phyloP scores from a whole-genome alignment of 2,888 invertebrate species.

The Pogonocherus hispidulus region DNA sequence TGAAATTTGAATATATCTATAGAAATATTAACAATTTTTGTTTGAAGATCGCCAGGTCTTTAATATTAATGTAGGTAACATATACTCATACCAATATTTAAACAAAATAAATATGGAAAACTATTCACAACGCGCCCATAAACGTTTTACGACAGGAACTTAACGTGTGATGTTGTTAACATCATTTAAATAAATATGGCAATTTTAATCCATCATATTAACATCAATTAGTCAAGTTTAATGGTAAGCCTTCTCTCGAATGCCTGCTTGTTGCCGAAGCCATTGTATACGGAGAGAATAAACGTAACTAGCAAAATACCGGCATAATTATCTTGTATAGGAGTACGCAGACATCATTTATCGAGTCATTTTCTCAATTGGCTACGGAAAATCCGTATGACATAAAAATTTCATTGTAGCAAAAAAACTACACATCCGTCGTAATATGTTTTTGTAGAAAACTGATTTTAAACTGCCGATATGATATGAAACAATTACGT shows the following conservation, averaged over 20 bases:
- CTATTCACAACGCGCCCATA: constrained; percentile 12
- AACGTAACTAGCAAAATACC: constrained; percentile 27
- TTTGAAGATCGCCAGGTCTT: no score
- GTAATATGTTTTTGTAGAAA: no score
- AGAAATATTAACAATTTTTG: no score
- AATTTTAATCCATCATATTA: constrained; percentile 34
- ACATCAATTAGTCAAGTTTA: constrained; percentile 35
- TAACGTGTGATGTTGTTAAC: constrained; percentile 18
- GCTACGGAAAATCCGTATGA: constrained; percentile 27
- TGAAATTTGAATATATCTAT: no score
- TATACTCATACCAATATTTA: no score
- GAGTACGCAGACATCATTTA: constrained; percentile 26
- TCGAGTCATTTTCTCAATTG: constrained; percentile 37
- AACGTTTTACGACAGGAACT: constrained; percentile 21
- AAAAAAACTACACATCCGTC: no score
- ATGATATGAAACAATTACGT: no score
- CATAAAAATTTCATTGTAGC: constrained; percentile 26
- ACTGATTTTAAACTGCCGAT: no score
- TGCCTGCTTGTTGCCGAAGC: constrained; percentile 26
- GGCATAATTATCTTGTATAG: constrained; percentile 27
- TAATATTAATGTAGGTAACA: no score
- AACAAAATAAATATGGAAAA: background rate
- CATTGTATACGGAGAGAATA: constrained; percentile 21
- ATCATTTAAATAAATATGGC: constrained; percentile 31
- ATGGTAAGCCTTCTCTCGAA: constrained; percentile 21